A percentile compares a stretch with the other conserved stretches of the same genome.
phyloP scores from a whole-genome alignment of 2,113 vertebrate genomes.

The Ancistrus triradiatus region DNA sequence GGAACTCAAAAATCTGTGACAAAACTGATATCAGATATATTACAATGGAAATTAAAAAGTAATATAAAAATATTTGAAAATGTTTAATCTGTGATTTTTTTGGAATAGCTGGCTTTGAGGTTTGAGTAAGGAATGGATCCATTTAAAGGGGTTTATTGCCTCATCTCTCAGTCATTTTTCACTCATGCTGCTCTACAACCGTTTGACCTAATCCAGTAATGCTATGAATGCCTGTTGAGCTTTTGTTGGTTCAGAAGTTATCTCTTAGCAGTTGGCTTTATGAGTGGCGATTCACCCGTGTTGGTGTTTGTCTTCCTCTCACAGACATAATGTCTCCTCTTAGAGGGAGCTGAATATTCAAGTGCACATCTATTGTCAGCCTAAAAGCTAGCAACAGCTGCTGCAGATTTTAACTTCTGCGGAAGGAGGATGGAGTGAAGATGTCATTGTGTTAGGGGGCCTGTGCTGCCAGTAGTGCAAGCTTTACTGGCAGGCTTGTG shows the following conservation, averaged over 20 bases:
- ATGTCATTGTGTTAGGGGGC: constrained; percentile 53
- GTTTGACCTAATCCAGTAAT: no score
- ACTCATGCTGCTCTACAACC: no score
- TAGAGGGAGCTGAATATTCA: constrained; percentile 39
- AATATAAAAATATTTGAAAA: no score
- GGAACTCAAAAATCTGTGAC: no score
- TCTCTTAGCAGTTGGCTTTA: not conserved
- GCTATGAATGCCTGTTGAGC: no score
- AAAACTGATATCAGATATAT: no score
- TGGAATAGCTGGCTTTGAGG: no score
- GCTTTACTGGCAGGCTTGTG: constrained; percentile 52
- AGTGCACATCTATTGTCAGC: constrained; percentile 41
- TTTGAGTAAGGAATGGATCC: no score
- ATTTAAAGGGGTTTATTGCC: no score
- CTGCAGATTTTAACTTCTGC: constrained; percentile 41
- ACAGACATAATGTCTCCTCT: constrained; percentile 24
- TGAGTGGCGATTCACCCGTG: constrained; percentile 34
- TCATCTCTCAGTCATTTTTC: no score
- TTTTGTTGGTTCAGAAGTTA: not conserved
- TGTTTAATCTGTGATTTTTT: no score
- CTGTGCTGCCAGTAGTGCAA: constrained; percentile 21
- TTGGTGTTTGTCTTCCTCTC: constrained; percentile 49
- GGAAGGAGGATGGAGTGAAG: constrained; percentile 60
- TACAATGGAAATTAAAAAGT: no score
- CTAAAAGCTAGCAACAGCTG: constrained; percentile 27